Percentiles rank a stretch among this genome's conserved stretches.
These are phyloP conservation scores for Sinotaia quadrata DNA, from an alignment of 2,888 invertebrate genomes.

Conservation along the genomic window DNA sequence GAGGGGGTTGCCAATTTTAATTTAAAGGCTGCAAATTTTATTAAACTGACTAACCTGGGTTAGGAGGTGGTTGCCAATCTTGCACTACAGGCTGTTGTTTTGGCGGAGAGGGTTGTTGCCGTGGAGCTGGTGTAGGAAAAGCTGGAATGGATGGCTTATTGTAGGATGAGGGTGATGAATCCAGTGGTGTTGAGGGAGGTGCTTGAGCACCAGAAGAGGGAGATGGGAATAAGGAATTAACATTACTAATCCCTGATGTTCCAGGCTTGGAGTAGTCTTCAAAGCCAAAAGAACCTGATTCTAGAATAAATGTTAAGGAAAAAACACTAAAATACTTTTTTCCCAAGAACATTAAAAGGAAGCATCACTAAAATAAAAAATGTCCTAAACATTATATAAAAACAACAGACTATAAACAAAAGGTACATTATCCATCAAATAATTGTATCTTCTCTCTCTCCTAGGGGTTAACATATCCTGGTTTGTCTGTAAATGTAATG, in stretches of 20 bases:
- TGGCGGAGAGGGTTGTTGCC: constrained; percentile 31
- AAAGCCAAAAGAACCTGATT: constrained; percentile 1
- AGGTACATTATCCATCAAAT: too few species aligned
- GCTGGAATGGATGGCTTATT: constrained; percentile 53
- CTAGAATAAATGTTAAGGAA: neutral
- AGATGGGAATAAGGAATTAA: neutral
- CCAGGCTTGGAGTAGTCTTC: constrained; percentile 27
- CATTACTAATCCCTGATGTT: constrained; percentile 22
- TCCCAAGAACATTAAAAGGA: too few species aligned
- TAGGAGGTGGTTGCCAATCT: constrained; percentile 56
- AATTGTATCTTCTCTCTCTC: too few species aligned
- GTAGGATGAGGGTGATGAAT: constrained; percentile 31
- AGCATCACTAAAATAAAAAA: too few species aligned
- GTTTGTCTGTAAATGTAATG: too few species aligned
- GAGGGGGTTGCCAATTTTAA: too few species aligned
- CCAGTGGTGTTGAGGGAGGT: constrained; percentile 44
- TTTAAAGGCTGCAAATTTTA: too few species aligned
- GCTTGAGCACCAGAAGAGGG: constrained; percentile 33
- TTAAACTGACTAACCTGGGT: constrained; percentile 53
- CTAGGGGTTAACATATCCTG: too few species aligned
- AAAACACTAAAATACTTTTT: too few species aligned
- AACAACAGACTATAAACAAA: too few species aligned
- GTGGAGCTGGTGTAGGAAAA: constrained; percentile 38
- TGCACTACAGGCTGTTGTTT: constrained; percentile 27
- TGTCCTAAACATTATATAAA: too few species aligned